phyloP scores from a whole-genome alignment of 1,140 invertebrate genomes.

The Prorops nasuta region DNA sequence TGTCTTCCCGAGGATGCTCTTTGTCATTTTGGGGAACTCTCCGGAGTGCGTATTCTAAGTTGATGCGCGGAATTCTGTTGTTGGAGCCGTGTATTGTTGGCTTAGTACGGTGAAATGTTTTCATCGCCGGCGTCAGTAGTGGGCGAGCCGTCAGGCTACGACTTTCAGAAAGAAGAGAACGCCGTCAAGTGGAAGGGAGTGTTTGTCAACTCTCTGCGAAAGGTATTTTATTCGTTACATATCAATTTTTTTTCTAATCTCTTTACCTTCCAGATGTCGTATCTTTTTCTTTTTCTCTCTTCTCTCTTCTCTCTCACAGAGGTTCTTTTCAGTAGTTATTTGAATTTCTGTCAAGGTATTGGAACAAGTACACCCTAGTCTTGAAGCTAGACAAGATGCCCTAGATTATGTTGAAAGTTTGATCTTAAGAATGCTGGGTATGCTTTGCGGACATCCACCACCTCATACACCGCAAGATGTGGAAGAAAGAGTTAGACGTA shows the following conservation, averaged over 20 bases:
- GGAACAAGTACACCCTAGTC: conserved; percentile 84
- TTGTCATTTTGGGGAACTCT: conserved; percentile 22
- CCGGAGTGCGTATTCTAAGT: conserved; percentile 15
- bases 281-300: neutral
- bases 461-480: conserved; percentile 83
- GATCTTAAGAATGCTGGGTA: conserved; percentile 82
- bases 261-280: neutral
- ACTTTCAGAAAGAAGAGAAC: conserved; percentile 87
- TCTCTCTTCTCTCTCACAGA: neutral
- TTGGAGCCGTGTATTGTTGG: neutral
- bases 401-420: conserved; percentile 90
- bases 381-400: conserved; percentile 86
- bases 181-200: conserved; percentile 85
- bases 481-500: conserved; percentile 85
- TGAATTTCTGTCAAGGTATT: conserved; percentile 67
- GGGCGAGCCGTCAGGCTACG: conserved; percentile 71
- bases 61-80: conserved; percentile 10
- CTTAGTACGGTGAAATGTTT: conserved; percentile 56
- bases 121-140: conserved; percentile 56
- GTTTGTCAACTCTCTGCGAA: conserved; percentile 75
- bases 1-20: conserved; percentile 18
- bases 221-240: conserved; percentile 54
- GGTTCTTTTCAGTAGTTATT: neutral
- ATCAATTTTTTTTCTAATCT: neutral
- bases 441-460: conserved; percentile 83